Percentiles rank a stretch among this genome's conserved stretches.
Conservation (phyloP, 2,888 invertebrate species). For the Xylota sylvarum region DNA sequence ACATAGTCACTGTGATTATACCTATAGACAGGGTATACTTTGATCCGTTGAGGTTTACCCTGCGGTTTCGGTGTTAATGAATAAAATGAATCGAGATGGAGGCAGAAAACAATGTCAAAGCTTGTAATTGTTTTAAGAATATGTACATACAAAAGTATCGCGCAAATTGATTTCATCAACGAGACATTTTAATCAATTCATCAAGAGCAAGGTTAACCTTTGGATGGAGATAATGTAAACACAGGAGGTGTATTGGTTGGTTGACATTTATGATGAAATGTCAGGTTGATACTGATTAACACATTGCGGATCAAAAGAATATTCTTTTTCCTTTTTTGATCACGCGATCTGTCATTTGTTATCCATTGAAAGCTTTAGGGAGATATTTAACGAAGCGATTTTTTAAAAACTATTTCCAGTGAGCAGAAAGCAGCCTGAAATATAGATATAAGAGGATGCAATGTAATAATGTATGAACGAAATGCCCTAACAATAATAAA, state of each 20-base stretch:
- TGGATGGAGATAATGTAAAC: too few species aligned
- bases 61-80: slow-evolving; percentile 29
- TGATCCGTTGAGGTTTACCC: slow-evolving; percentile 20
- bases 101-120: neutral
- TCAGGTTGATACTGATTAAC: too few species aligned
- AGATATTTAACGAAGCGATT: too few species aligned
- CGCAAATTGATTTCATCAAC: slow-evolving; percentile 7
- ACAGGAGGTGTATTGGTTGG: neutral
- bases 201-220: slow-evolving; percentile 2
- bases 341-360: too few species aligned
- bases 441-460: too few species aligned
- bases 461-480: too few species aligned
- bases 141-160: neutral
- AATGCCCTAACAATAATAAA: too few species aligned
- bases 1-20: slow-evolving; percentile 8
- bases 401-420: too few species aligned
- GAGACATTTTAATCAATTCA: neutral
- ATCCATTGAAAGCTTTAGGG: too few species aligned
- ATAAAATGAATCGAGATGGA: neutral
- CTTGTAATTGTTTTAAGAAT: slow-evolving; percentile 21
- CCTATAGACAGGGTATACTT: neutral
- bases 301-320: too few species aligned
- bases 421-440: too few species aligned
- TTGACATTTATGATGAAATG: slow-evolving; percentile 6
- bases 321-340: too few species aligned